phyloP scores from a whole-genome alignment of 2,888 invertebrate genomes.

The Pegoplata infirma region DNA sequence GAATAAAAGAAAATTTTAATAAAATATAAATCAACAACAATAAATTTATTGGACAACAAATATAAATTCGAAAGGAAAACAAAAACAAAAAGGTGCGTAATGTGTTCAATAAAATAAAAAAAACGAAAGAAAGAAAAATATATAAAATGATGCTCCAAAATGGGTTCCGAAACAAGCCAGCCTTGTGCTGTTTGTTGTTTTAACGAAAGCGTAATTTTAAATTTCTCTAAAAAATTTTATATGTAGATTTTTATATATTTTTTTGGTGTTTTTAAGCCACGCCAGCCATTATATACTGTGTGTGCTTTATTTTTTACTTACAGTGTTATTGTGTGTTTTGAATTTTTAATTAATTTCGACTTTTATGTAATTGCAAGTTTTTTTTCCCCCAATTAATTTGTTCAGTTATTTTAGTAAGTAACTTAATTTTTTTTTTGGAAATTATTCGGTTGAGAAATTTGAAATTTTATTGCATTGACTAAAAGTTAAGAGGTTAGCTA shows the following conservation, averaged over 20 bases:
- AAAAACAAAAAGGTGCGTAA: slow-evolving; percentile 62
- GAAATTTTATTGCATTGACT: too few relatives aligned
- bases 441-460: too few relatives aligned
- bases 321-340: neutral
- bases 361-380: neutral
- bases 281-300: slow-evolving; percentile 20
- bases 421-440: too few relatives aligned
- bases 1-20: slow-evolving; percentile 39
- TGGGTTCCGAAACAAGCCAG: slow-evolving; percentile 42
- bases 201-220: slow-evolving; percentile 18
- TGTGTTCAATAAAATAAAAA: slow-evolving; percentile 30
- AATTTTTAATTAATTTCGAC: slow-evolving; percentile 3
- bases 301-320: neutral
- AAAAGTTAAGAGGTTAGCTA: too few relatives aligned
- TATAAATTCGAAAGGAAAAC: slow-evolving; percentile 47
- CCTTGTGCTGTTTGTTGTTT: slow-evolving; percentile 12
- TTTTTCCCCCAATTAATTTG: too few relatives aligned
- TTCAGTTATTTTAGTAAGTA: too few relatives aligned
- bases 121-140: neutral
- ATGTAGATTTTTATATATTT: neutral
- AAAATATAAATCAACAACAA: slow-evolving; percentile 39
- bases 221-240: slow-evolving; percentile 35
- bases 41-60: slow-evolving; percentile 25
- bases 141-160: slow-evolving; percentile 49
- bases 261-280: slow-evolving; percentile 36